phyloP scores from a whole-genome alignment of 2,113 vertebrate species.

The Panthera leo region DNA sequence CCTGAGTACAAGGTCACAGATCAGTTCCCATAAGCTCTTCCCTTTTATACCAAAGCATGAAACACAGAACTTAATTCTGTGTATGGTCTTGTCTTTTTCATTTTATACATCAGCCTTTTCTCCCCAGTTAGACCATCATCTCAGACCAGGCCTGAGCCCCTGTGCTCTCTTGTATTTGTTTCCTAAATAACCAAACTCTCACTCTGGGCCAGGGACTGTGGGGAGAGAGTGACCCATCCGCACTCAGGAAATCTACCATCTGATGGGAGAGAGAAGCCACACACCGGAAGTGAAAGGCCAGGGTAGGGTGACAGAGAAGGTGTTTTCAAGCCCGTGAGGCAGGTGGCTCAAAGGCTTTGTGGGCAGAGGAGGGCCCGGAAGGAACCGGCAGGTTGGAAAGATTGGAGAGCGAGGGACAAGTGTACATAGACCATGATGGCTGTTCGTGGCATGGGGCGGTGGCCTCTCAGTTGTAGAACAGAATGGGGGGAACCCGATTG shows the following conservation, averaged over 20 bases:
- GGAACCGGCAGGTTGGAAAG: not conserved
- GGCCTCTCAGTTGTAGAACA: not conserved
- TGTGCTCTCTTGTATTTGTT: not conserved
- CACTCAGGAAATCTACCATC: not conserved
- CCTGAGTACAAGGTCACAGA: not conserved
- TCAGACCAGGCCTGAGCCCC: not conserved
- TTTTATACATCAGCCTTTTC: not conserved
- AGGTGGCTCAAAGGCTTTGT: not conserved
- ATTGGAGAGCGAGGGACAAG: not conserved
- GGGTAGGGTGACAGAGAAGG: not conserved
- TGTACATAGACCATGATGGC: accelerated
- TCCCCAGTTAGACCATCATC: not conserved
- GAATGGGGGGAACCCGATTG: not conserved
- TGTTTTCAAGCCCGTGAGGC: no score
- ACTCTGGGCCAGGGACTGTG: not conserved
- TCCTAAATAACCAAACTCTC: not conserved
- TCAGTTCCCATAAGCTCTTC: not conserved
- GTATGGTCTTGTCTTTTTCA: not conserved
- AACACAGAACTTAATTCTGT: not conserved
- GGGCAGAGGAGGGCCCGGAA: not conserved
- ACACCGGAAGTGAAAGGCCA: not conserved
- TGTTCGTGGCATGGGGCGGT: no score
- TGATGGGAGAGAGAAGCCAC: not conserved
- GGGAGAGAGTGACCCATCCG: not conserved
- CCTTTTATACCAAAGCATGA: not conserved